Percentiles rank a stretch among this genome's conserved stretches.
Conservation (phyloP, 2,113 vertebrate species). For the Rhinoptilus africanus region DNA sequence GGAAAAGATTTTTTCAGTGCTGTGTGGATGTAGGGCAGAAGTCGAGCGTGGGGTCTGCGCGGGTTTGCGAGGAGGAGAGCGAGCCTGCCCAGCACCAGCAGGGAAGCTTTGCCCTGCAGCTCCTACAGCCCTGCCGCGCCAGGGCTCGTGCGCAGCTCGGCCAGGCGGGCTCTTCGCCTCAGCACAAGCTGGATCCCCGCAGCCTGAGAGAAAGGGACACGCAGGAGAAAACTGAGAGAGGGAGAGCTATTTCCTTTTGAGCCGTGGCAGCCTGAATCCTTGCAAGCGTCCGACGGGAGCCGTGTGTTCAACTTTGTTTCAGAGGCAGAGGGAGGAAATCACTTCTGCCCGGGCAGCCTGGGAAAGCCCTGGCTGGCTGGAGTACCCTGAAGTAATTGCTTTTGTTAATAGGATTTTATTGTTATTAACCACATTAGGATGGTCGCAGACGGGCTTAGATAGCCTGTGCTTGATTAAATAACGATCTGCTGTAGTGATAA, state of each 20-base stretch:
- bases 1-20: neutral
- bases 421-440: neutral
- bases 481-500: neutral
- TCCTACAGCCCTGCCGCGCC: neutral
- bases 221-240: neutral
- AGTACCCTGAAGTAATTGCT: neutral
- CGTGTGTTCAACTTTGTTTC: neutral
- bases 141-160: neutral
- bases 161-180: rapidly evolving
- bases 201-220: rapidly evolving
- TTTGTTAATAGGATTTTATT: conserved; percentile 11
- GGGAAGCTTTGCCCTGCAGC: neutral
- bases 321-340: neutral
- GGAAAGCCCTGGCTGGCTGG: neutral
- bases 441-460: neutral
- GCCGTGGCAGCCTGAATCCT: rapidly evolving
- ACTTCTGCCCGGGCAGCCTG: neutral
- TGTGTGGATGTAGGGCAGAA: rapidly evolving
- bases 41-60: neutral
- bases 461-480: neutral
- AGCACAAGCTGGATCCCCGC: neutral
- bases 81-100: neutral
- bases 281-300: neutral
- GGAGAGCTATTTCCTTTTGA: neutral
- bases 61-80: neutral